Percentiles rank a stretch among this genome's conserved stretches.
Evolutionary conservation across 2,113 vertebrate species (phyloP).

Genomic region (Sinocyclocheilus rhinocerous): DNA sequence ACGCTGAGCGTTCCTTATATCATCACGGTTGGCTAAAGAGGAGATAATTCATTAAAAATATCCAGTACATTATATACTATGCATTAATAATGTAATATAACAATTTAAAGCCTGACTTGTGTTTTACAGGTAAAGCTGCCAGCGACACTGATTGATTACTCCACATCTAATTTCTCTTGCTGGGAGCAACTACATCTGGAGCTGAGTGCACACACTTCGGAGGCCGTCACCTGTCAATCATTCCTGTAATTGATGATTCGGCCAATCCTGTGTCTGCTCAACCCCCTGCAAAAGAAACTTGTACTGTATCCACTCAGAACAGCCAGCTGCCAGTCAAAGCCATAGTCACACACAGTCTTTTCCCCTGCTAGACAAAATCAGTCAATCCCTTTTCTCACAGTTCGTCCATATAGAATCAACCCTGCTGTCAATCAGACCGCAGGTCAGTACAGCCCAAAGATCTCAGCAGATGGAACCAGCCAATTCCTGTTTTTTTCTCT

Average conservation of each 20-base stretch:
- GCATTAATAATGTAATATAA: slow-evolving; percentile 5
- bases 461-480: slow-evolving; percentile 10
- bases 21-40: neutral
- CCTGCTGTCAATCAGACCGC: slow-evolving; percentile 32
- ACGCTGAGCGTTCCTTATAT: neutral
- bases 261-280: slow-evolving; percentile 53
- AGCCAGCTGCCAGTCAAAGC: slow-evolving; percentile 49
- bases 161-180: slow-evolving; percentile 31
- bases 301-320: slow-evolving; percentile 55
- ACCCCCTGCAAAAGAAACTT: slow-evolving; percentile 59
- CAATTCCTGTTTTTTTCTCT: slow-evolving; percentile 19
- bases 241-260: slow-evolving; percentile 55
- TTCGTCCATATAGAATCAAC: slow-evolving; percentile 12
- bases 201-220: slow-evolving; percentile 11
- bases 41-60: neutral
- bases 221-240: slow-evolving; percentile 52
- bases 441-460: slow-evolving; percentile 14
- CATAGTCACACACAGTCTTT: slow-evolving; percentile 16
- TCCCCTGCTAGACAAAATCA: slow-evolving; percentile 40
- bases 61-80: neutral
- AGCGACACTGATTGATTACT: slow-evolving; percentile 57
- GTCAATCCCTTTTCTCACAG: slow-evolving; percentile 34
- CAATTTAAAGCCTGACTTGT: slow-evolving; percentile 12
- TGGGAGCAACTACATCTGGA: slow-evolving; percentile 47
- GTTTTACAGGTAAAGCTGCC: slow-evolving; percentile 30